Evolutionary conservation across 2,113 vertebrate genomes (phyloP).

Genomic region (Oncorhynchus tshawytscha): DNA sequence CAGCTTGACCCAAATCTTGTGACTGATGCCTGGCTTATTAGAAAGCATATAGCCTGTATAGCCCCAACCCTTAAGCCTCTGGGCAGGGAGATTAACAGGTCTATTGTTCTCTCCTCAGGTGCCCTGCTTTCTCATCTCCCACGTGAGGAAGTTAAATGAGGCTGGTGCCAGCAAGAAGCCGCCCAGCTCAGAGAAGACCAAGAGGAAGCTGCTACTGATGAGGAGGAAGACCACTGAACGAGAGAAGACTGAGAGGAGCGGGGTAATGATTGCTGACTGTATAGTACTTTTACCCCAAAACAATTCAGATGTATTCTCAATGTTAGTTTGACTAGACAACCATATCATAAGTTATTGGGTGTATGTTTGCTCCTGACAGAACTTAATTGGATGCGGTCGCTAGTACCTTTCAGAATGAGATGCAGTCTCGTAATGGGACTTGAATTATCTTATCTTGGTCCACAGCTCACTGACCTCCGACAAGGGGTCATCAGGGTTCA

Average conservation of each 20-base stretch:
- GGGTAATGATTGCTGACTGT: slow-evolving; percentile 64
- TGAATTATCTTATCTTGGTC: slow-evolving; percentile 1
- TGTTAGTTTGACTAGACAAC: no score
- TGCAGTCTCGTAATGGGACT: not conserved
- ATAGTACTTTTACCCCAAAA: not conserved
- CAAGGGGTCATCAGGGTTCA: slow-evolving; percentile 92
- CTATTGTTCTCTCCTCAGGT: slow-evolving; percentile 71
- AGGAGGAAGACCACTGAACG: slow-evolving; percentile 78
- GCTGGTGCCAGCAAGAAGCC: slow-evolving; percentile 78
- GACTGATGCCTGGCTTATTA: not conserved
- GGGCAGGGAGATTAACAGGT: not conserved
- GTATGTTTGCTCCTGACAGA: not conserved
- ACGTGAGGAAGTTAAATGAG: slow-evolving; percentile 92
- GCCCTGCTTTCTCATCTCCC: slow-evolving; percentile 87
- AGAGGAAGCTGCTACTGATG: slow-evolving; percentile 80
- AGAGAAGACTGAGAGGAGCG: slow-evolving; percentile 74
- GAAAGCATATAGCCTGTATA: not conserved
- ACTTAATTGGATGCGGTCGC: not conserved
- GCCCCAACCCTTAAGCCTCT: not conserved
- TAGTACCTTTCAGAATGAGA: not conserved
- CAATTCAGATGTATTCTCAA: not conserved
- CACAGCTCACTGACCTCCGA: slow-evolving; percentile 81
- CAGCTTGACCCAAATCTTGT: no score
- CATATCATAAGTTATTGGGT: not conserved
- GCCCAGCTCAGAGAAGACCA: slow-evolving; percentile 75